A percentile compares a stretch with the other conserved stretches of the same genome.
phyloP scores from a whole-genome alignment of 2,113 vertebrate genomes.

The Coptodon rendalli region DNA sequence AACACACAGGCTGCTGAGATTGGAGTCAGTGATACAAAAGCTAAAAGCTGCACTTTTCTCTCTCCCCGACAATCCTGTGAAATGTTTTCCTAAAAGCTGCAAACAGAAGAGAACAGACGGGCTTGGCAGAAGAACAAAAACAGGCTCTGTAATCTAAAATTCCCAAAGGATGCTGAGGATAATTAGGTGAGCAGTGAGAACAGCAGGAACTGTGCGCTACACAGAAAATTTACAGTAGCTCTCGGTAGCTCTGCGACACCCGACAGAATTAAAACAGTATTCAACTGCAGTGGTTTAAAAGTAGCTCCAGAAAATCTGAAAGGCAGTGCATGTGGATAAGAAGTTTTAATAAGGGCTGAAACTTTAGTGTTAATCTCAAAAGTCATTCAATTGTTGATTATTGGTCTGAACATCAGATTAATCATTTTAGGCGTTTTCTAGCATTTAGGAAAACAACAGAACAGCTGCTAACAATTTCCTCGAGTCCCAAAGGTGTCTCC shows the following conservation, averaged over 20 bases:
- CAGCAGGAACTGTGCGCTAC: background rate
- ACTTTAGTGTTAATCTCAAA: background rate
- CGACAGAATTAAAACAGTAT: background rate
- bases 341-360: background rate
- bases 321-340: background rate
- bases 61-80: background rate
- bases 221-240: background rate
- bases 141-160: constrained; percentile 14
- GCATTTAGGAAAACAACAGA: background rate
- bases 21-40: background rate
- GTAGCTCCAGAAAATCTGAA: background rate
- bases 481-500: background rate
- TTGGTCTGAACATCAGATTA: background rate
- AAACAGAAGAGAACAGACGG: background rate
- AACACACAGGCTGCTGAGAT: background rate
- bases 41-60: background rate
- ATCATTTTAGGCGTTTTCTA: background rate
- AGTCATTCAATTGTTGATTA: background rate
- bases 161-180: constrained; percentile 3
- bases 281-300: background rate
- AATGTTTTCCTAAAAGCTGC: constrained; percentile 5
- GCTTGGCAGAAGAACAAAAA: constrained; percentile 17
- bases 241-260: background rate
- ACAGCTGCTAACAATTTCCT: background rate
- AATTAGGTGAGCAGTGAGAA: constrained; percentile 20